Evolutionary conservation across 2,113 vertebrate genomes (phyloP), one percentile per base, ranked within the genome.

Genomic region (Ellobius talpinus): DNA sequence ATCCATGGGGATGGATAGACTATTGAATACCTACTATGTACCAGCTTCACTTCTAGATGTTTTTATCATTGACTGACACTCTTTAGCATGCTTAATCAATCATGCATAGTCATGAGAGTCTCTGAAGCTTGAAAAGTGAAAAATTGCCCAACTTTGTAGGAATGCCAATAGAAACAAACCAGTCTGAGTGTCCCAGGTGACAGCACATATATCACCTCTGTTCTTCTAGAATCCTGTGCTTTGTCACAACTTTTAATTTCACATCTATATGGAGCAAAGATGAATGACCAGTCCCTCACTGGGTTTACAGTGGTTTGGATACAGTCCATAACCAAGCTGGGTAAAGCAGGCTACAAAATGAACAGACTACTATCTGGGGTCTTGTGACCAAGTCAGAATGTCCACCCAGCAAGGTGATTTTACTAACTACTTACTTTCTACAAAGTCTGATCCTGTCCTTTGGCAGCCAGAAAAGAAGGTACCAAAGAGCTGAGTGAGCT

Each of bases 41-140:
- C 45, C 19, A 47, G 5, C 29, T 74, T 90, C 13, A 10, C 1
- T 50, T 93, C 29, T 52, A 61, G 52, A 66, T 87, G 58, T 12
- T 61, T 87, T 95, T 66, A 31, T 9, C n/a, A 3, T 77, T 52
- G 72, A 81, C 7, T 81, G 39, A 10, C 19, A 84, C 14, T 91
- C 29, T 61, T 86, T 76, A 72, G 39, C 65, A 52, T 61, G 13
- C 42, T 92, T 88, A 58, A 78, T 68, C 50, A 78, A 33, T 70
- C 63, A 58, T 26, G n/a, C 68, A 90, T 61, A 79, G 33, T 93
- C 73, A 63, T 72, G 73, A 11, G 74, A 42, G n/a, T 8, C 33
- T 86, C 85, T 66, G 68, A 91, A 90, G 65, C 10, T 66, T 94
- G 33, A 52, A 73, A 63, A 42, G 72, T 91, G 72, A 97, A 95